Base-by-base conservation (phyloP, 2,113 vertebrate genomes). In the Channa maculata region DNA sequence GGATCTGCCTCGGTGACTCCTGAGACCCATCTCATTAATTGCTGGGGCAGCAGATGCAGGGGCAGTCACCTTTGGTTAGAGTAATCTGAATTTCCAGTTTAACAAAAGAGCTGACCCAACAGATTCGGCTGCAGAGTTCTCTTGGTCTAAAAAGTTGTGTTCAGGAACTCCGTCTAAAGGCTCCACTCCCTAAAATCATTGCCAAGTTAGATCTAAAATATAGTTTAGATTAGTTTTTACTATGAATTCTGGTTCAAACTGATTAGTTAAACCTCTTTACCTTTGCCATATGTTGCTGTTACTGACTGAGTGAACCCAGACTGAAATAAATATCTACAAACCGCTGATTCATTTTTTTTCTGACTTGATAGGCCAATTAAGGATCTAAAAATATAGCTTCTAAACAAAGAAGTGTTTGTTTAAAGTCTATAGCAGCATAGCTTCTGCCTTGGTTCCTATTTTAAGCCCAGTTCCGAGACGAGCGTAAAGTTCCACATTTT, bases 11-110 rank as follows among this genome's bases (percentile, higher is more conserved):
- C 80, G 49, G 64, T 90, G 87, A 86, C 91, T 92, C 87, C 84
- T 65, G 76, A 91, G 91, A 85, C 84, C 86, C 84, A 80, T 88
- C 88, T 88, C 86, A 92, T 94, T 94, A 94, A 93, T 90, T 89
- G 92, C 82, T 60, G 84, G 83, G 90, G 78, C 77, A 89, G 89
- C 84, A 84, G 86, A 91, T 86, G 79, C 82, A 80, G 80, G 87
- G 89, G 54, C 90, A 87, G 66, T 91, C 89, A 92, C 92, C 93
- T 93, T 84, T 90, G 85, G 84, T 84, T 90, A 88, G 81, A 92
- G 86, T 88, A 77, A 91, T 87, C 88, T 76, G 71, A 80, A 86
- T 88, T 91, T 79, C 72, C 48, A 72, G 72, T 82, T 84, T 79
- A 71, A 76, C 54, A 49, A 85, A 87, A 84, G 78, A 77, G 84